A percentile compares a stretch with the other conserved stretches of the same genome.
Conservation (phyloP, 2,888 invertebrate genomes). For the Rhopalosiphum nymphaeae region DNA sequence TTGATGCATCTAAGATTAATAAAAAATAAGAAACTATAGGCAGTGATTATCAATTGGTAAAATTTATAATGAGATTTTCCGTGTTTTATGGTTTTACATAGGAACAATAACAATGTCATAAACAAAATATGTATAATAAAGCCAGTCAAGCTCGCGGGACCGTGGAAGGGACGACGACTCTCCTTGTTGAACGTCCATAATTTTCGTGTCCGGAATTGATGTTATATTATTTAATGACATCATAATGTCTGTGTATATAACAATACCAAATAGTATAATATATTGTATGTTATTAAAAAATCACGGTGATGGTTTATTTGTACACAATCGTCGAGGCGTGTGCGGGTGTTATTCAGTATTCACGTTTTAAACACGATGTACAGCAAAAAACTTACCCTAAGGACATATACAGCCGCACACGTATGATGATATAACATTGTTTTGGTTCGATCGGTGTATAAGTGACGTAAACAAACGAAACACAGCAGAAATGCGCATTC, state of each 20-base stretch:
- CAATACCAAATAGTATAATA: too few relatives aligned
- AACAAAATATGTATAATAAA: background rate
- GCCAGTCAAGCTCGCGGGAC: too few relatives aligned
- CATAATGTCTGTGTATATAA: too few relatives aligned
- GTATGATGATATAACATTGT: background rate
- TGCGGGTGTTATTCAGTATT: background rate
- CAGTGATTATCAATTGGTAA: background rate
- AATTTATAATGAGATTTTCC: too few relatives aligned
- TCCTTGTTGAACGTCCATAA: background rate
- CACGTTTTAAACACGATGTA: background rate
- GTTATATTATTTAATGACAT: too few relatives aligned
- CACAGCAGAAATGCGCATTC: constrained; percentile 37
- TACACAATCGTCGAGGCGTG: background rate
- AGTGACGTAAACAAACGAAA: constrained; percentile 11
- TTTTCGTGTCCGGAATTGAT: too few relatives aligned
- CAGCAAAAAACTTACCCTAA: background rate
- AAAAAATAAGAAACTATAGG: too few relatives aligned
- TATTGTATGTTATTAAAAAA: background rate
- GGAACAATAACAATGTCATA: background rate
- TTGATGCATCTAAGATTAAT: too few relatives aligned
- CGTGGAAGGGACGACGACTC: background rate
- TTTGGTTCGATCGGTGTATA: background rate
- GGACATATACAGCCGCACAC: background rate
- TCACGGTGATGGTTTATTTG: background rate
- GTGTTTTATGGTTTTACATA: background rate